A percentile compares a stretch with the other conserved stretches of the same genome.
Conservation (phyloP, 2,113 vertebrate genomes). For the Chiloscyllium plagiosum region DNA sequence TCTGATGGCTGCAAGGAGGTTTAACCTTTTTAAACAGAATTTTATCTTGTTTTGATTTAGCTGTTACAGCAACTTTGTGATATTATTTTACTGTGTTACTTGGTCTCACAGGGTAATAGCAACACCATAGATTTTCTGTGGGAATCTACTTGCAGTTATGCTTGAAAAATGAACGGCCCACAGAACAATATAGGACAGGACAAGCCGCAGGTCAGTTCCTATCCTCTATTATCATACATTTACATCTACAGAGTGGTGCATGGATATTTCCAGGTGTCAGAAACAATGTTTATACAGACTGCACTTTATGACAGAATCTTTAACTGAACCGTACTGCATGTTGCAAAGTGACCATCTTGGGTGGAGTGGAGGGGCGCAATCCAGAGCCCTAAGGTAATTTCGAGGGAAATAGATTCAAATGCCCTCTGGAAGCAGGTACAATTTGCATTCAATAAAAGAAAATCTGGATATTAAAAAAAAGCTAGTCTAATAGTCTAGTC, state of each 20-base stretch:
- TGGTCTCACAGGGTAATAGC: not conserved
- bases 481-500: too few relatives aligned
- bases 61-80: not conserved
- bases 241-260: not conserved
- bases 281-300: not conserved
- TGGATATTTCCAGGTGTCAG: not conserved
- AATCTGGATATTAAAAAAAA: too few relatives aligned
- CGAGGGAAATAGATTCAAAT: too few relatives aligned
- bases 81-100: not conserved
- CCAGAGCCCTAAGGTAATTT: too few relatives aligned
- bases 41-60: not conserved
- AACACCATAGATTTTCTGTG: not conserved
- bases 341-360: not conserved
- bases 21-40: not conserved
- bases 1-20: not conserved
- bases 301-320: not conserved
- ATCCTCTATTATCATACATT: not conserved
- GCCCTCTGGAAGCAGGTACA: too few relatives aligned
- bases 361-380: too few relatives aligned
- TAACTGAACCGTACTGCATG: not conserved
- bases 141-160: not conserved
- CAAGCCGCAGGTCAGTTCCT: not conserved
- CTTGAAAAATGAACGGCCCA: not conserved
- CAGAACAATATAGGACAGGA: not conserved
- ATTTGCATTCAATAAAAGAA: too few relatives aligned